Evolutionary conservation across 1,140 invertebrate genomes (phyloP).

Genomic region (Hyphantria cunea): DNA sequence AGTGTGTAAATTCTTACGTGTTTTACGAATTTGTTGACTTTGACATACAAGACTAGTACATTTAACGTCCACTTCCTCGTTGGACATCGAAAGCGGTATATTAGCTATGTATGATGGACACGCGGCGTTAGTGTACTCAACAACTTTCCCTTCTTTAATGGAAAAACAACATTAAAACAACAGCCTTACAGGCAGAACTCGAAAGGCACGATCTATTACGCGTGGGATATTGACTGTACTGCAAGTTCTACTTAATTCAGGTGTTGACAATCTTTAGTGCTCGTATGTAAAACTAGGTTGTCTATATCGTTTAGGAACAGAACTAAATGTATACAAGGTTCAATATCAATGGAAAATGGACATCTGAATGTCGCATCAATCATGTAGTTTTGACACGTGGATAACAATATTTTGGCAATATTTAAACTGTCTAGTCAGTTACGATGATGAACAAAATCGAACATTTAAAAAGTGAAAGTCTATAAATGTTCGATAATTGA

Average conservation of each 20-base stretch:
- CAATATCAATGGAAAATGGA: too few relatives aligned
- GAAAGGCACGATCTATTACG: slow-evolving; percentile 38
- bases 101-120: slow-evolving; percentile 68
- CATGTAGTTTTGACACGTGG: too few relatives aligned
- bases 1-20: not conserved
- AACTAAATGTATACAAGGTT: too few relatives aligned
- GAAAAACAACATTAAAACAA: slow-evolving; percentile 67
- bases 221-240: slow-evolving; percentile 39
- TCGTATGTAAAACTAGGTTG: not conserved
- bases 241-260: slow-evolving; percentile 36
- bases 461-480: slow-evolving; percentile 46
- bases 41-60: slow-evolving; percentile 19
- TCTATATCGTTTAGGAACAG: not conserved
- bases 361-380: too few relatives aligned
- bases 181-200: slow-evolving; percentile 58
- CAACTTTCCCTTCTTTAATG: slow-evolving; percentile 72
- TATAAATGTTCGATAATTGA: slow-evolving; percentile 37
- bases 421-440: slow-evolving; percentile 5
- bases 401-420: not conserved
- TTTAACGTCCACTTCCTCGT: slow-evolving; percentile 58
- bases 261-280: slow-evolving; percentile 35
- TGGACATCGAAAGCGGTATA: slow-evolving; percentile 69
- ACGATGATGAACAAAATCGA: not conserved
- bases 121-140: slow-evolving; percentile 52
- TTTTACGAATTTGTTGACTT: slow-evolving; percentile 20